Base-by-base conservation (phyloP, 2,113 vertebrate species). In the Pelodiscus sinensis region DNA sequence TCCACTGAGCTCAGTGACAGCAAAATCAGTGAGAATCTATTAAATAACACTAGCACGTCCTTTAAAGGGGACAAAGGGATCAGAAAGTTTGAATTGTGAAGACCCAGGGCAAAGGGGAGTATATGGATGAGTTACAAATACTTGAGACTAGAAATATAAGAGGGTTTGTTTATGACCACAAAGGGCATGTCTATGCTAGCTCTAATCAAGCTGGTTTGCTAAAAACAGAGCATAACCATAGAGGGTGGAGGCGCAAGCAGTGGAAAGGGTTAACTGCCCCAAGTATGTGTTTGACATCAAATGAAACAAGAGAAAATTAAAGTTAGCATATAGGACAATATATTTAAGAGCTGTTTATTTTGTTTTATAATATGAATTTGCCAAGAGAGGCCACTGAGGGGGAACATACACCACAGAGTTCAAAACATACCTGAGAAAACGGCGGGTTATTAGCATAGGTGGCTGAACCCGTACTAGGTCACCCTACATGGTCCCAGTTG, bases 21-120 rank as follows among this genome's bases (percentile, higher is more conserved):
- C 73, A 56, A 90, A 22, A 95, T 88, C 44, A 73, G 14, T 44
- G 51, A 31, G 56, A 86, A 80, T 15, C 35, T 31, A 65, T 10
- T 6, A 90, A 81, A 10, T 60, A 81, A 68, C 50, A 62, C 31
- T 16, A 31, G 29, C 62, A 31, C 7, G 29, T 27, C 15, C 31
- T 68, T 68, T n/a, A 14, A 58, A 92, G 54, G 12, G 10, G 82
- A 56, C 52, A 89, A 86, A 44, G 88, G 52, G 8, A 90, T 54
- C 90, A 82, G 22, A 65, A 9, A 19, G 15, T n/a, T 31, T 14
- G 7, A 52, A n/a, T 87, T n/a, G 51, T 44, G 85, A 80, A 88
- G 87, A 62, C 44, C 44, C 78, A 89, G 92, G 35, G 52, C 65
- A 86, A 4, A 91, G 58, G 87, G 38, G 44, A 82, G 38, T 25